Base-by-base conservation (phyloP, 2,888 invertebrate genomes). In the Lasioglossum marginatum region DNA sequence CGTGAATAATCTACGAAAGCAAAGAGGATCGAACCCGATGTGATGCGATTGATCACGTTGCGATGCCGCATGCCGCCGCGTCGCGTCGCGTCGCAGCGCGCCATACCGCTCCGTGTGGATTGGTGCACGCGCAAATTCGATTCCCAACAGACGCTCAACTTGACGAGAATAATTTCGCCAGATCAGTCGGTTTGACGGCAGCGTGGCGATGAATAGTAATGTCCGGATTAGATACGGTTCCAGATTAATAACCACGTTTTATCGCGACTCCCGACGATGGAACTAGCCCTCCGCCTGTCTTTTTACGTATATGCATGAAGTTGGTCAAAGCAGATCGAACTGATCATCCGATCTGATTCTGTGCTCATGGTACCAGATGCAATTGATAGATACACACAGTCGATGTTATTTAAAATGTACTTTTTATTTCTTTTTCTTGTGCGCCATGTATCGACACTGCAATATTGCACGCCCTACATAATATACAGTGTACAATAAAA, bases 171-270 rank as follows among this genome's bases (percentile, higher is more conserved):
- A 84, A 84, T 85, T 81, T 66, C n/a, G 85, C 23, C 52, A 40
- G 85, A 85, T 78, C 72, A 78, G 78, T 57, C 71, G 72, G 75
- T 85, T 78, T 77, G 75, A 77, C 77, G 70, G 75, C 63, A 76
- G 40, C 63, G 23, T 74, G 81, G 77, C 77, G 78, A 60, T 79
- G 86, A 85, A 86, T 86, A 86, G 79, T 85, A 85, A 86, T 85
- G 86, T 74, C n/a, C 34, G 72, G 73, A 85, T 85, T 85, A 86
- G 77, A 85, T 72, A 31, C 71, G 81, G 31, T 70, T 72, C 85
- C 71, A 43, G 86, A 72, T 81, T 85, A 76, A 81, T 86, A 78
- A 85, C 68, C 71, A 63, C 76, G 79, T 76, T 79, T 85, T 78
- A 85, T 19, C 40, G 14, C 16, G 19, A 57, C 66, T 40, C 77